Evolutionary conservation across 2,113 vertebrate genomes (phyloP).

Genomic region (Pelusios castaneus): DNA sequence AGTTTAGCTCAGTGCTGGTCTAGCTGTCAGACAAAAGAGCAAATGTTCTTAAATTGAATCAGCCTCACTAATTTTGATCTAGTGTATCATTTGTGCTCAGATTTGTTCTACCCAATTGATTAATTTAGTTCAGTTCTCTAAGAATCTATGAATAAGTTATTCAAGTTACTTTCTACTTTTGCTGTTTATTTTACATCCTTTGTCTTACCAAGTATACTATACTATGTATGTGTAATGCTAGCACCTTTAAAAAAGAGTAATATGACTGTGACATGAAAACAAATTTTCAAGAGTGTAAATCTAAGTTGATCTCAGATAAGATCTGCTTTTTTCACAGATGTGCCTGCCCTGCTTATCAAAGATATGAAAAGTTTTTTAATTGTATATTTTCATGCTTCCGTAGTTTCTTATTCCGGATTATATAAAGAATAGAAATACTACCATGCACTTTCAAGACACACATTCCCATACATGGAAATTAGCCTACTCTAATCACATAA

Average conservation of each 20-base stretch:
- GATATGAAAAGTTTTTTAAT: neutral
- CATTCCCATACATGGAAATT: neutral
- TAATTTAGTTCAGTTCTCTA: neutral
- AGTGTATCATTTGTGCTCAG: neutral
- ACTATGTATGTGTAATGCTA: neutral
- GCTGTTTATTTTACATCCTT: neutral
- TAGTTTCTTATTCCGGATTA: neutral
- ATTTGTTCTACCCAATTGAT: neutral
- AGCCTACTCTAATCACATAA: neutral
- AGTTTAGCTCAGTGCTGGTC: neutral
- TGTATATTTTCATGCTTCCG: neutral
- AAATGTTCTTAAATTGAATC: neutral
- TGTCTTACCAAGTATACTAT: neutral
- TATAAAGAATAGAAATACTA: neutral
- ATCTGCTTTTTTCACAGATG: neutral
- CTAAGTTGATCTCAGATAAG: neutral
- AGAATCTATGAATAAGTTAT: neutral
- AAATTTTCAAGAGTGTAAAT: neutral
- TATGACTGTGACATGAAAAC: neutral
- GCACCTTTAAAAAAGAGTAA: neutral
- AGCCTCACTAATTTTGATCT: neutral
- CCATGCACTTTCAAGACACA: neutral
- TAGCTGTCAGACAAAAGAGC: neutral
- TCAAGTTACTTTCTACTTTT: neutral
- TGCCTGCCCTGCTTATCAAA: neutral